These are phyloP conservation scores for Mungos mungo DNA, from an alignment of 2,113 vertebrate genomes.

Conservation along the genomic window DNA sequence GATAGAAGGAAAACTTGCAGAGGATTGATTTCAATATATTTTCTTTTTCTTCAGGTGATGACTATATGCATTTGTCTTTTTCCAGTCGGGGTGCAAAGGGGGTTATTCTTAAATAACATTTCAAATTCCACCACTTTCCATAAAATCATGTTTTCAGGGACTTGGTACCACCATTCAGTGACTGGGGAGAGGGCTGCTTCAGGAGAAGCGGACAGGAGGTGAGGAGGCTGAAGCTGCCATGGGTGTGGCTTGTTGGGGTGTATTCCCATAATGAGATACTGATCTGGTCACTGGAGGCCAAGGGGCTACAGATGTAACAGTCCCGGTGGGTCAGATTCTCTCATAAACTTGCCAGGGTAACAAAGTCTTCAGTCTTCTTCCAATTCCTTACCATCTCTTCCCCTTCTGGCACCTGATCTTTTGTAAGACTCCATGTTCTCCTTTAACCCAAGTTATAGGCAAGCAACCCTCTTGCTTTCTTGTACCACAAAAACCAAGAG, in stretches of 20 bases:
- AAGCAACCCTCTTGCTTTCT: background rate
- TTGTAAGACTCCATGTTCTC: background rate
- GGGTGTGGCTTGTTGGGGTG: background rate
- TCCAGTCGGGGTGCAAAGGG: background rate
- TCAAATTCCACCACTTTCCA: constrained; percentile 5
- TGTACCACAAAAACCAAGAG: background rate
- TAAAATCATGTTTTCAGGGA: constrained; percentile 9
- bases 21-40: background rate
- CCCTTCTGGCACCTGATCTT: background rate
- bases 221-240: background rate
- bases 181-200: background rate
- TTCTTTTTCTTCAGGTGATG: background rate
- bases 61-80: background rate
- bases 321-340: background rate
- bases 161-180: background rate
- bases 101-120: background rate
- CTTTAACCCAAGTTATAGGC: background rate
- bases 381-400: background rate
- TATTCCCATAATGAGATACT: background rate
- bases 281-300: background rate
- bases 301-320: background rate
- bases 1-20: background rate
- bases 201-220: background rate
- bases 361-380: background rate
- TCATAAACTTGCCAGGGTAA: background rate